Base-by-base conservation (phyloP, 2,113 vertebrate species). In the Syrrhaptes paradoxus region DNA sequence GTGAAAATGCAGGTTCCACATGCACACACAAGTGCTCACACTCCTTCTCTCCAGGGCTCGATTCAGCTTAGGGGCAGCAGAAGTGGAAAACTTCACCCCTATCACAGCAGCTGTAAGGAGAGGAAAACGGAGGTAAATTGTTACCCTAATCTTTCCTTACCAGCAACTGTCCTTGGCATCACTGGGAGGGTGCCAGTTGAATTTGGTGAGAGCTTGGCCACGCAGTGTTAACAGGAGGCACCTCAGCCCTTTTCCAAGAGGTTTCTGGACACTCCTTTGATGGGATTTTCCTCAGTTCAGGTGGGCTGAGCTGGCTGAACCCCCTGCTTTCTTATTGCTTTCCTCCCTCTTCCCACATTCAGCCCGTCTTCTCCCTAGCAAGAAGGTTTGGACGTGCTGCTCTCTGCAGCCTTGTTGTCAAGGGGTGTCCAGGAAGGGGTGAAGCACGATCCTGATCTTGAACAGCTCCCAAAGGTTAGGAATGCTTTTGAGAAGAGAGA, bases 401-500 rank as follows among this genome's bases (percentile, higher is more conserved):
- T 80, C 59, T 87, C 68, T 46, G 43, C 76, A 89, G 52, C 68
- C 55, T 62, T 70, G 75, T 80, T 38, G 32, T 36, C 73, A 58
- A 54, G 51, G 31, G 71, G 22, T 2, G 3, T 86, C 51, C 14
- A 6, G 54, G 57, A 87, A 91, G 46, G 55, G 81, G 71, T 71
- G 87, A 87, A 87, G 86, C 45, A 15, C 4, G 3, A 80, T 77
- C 63, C 76, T 91, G 83, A 92, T 85, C 75, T 65, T 92, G 59
- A 85, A 54, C 2, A 0, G 55, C 68, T 85, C 87, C 89, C 71
- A 84, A 96, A 97, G 70, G 75, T 73, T 96, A 96, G 89, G 76
- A 72, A 25, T 84, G 43, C 21, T 95, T 96, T 78, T 72, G 81
- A 89, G 91, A 96, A 84, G 85, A 91, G 76, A 91, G 67, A 92